Evolutionary conservation across 2,797 vertebrate species (phyloP), one percentile per base, ranked within the genome.

Genomic region (Rhinophrynus dorsalis): DNA sequence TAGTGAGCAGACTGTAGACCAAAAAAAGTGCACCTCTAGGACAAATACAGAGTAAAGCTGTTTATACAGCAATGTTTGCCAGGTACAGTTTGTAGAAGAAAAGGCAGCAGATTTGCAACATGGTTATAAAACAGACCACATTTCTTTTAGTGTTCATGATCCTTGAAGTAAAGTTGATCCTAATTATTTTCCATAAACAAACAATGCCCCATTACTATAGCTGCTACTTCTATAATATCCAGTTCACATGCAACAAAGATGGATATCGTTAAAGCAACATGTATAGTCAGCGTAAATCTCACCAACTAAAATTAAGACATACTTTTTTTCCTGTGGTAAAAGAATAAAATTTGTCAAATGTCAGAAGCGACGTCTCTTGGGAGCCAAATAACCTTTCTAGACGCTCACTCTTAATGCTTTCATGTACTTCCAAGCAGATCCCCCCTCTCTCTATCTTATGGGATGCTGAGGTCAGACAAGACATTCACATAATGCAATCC

Each of bases 231-330:
- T 44, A 58, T 17, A 58, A 40, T 48, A 47, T 65, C 27, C 26
- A 5, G 70, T 83, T 84, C 83, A 81, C 71, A 84, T 88, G 85
- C 85, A 82, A 86, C 81, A 87, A 89, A 82, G 67, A 77, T 75
- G 30, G 83, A 69, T 77, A 81, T 86, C 83, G 68, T 78, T 57
- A 72, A 81, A 77, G 45, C 78, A 79, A 81, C 83, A 75, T 81
- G 79, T 85, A 78, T 81, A 86, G 87, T 87, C 83, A 87, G 79
- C 81, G 77, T 29, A 26, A 76, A 81, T 77, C 60, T 79, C 77
- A 76, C 40, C 70, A 80, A 69, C 44, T 71, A 65, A 78, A 72
- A 80, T 78, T 77, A 78, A 84, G 84, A 83, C 76, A 79, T 78
- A 78, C 74, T 17, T 54, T 61, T 35, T 42, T 38, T 20, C 68